phyloP scores from a whole-genome alignment of 2,888 invertebrate genomes.

The Balanococcus diminutus region DNA sequence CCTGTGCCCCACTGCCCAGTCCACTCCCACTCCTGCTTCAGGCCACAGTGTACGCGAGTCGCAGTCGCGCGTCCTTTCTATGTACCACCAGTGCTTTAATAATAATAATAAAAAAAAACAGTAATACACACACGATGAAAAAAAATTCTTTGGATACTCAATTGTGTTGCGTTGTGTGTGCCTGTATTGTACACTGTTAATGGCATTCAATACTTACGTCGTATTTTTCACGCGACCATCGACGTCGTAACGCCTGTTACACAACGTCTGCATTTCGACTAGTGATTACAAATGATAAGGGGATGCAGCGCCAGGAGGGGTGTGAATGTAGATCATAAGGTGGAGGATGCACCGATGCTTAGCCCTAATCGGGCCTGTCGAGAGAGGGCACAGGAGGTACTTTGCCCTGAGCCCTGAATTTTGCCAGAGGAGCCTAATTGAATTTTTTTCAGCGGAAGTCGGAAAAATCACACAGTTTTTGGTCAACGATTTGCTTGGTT shows the following conservation, averaged over 20 bases:
- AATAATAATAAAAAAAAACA: background rate
- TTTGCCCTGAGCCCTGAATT: too few species aligned
- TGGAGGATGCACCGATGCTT: too few species aligned
- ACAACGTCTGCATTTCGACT: background rate
- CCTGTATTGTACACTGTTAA: background rate
- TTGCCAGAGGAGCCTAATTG: too few species aligned
- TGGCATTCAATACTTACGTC: background rate
- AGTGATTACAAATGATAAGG: background rate
- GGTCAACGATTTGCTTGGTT: too few species aligned
- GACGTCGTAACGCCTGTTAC: slow-evolving; percentile 15
- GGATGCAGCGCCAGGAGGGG: background rate
- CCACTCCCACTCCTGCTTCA: background rate
- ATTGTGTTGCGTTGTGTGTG: background rate
- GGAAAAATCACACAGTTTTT: too few species aligned
- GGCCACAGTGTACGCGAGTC: background rate
- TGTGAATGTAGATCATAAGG: background rate
- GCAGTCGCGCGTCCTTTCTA: background rate
- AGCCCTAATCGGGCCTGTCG: too few species aligned
- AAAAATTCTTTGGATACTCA: slow-evolving; percentile 2
- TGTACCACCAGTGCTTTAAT: slow-evolving; percentile 9
- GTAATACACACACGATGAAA: background rate
- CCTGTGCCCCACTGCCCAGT: background rate
- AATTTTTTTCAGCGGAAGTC: too few species aligned
- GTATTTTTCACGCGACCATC: background rate
- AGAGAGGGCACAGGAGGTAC: too few species aligned